Conservation (phyloP, 2,797 vertebrate species). For the Meriones psammophilus region DNA sequence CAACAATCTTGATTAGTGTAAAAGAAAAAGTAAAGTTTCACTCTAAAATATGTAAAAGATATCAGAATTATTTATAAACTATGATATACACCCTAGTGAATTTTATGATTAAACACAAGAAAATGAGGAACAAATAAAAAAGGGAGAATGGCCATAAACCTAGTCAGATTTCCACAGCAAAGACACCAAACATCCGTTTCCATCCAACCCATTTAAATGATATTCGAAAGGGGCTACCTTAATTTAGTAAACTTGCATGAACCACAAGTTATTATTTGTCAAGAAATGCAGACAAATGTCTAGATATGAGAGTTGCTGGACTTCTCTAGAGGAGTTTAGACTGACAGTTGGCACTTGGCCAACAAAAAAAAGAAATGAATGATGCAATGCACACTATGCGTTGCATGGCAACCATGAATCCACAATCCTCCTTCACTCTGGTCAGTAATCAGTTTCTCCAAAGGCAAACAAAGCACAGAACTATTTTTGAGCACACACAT, state of each 20-base stretch:
- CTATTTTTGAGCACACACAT: neutral
- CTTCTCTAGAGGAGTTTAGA: neutral
- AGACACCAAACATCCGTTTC: neutral
- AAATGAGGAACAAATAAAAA: neutral
- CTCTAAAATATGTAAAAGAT: constrained; percentile 34
- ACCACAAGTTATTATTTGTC: neutral
- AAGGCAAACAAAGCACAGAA: neutral
- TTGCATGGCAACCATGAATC: neutral
- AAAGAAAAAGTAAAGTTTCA: neutral
- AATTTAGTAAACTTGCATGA: constrained; percentile 22
- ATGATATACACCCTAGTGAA: neutral
- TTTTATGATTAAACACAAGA: neutral
- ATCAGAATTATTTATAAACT: constrained; percentile 63
- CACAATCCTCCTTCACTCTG: neutral
- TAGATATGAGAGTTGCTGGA: neutral
- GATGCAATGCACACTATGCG: neutral
- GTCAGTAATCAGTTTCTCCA: neutral
- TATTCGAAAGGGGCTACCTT: neutral
- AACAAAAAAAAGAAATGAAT: constrained; percentile 3
- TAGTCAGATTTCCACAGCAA: neutral
- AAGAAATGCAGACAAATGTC: neutral
- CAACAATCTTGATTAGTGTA: constrained; percentile 52
- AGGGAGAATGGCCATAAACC: neutral
- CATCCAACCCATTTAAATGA: neutral
- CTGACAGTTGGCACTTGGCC: neutral